These are phyloP conservation scores for Nothura maculosa DNA, from an alignment of 2,797 vertebrate species.

Conservation along the genomic window DNA sequence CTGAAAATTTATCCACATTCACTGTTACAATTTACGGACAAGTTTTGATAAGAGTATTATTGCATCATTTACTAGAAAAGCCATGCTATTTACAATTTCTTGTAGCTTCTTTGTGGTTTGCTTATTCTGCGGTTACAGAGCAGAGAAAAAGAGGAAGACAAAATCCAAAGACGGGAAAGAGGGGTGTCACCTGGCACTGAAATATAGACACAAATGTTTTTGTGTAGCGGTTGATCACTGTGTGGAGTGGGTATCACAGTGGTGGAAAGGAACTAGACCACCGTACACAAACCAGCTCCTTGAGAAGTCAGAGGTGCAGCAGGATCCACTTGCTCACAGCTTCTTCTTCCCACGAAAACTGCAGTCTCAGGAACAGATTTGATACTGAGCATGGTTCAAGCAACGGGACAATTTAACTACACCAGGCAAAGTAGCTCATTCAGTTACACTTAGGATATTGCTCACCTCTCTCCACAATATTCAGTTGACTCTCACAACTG, in stretches of 20 bases:
- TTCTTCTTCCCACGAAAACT: not conserved
- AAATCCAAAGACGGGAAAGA: not conserved
- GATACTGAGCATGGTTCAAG: not conserved
- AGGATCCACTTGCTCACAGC: not conserved
- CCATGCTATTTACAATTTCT: not conserved
- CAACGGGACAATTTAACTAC: not conserved
- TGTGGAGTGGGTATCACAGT: conserved; percentile 16
- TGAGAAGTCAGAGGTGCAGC: not conserved
- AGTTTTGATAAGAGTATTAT: not conserved
- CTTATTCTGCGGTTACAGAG: not conserved
- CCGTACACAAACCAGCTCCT: not conserved
- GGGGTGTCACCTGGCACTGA: not conserved
- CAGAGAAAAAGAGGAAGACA: not conserved
- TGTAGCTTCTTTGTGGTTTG: not conserved
- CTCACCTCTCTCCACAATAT: not conserved
- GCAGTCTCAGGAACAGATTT: not conserved
- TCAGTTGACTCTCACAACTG: not conserved
- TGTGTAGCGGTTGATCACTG: not conserved
- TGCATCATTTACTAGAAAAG: not conserved
- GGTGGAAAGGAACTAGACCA: not conserved
- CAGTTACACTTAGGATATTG: not conserved
- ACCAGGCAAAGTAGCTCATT: not conserved
- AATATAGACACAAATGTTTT: not conserved
- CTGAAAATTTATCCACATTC: not conserved
- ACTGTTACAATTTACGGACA: not conserved